phyloP scores from a whole-genome alignment of 2,797 vertebrate species.

The Chiloscyllium punctatum region DNA sequence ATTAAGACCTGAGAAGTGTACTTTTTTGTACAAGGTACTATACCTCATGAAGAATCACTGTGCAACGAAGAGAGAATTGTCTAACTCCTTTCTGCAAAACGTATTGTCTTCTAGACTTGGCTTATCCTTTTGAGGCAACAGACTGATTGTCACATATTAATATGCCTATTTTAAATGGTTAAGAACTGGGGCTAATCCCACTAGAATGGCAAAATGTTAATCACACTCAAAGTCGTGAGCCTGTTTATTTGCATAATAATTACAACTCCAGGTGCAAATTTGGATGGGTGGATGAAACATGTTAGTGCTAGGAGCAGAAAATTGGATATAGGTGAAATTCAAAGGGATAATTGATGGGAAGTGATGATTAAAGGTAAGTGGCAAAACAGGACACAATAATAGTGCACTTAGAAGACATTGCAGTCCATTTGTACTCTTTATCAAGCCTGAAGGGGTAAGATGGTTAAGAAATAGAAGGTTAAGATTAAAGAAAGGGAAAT shows the following conservation, averaged over 20 bases:
- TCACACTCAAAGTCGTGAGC: not conserved
- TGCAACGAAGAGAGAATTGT: not conserved
- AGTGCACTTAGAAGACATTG: not conserved
- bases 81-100: not conserved
- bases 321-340: conserved; percentile 5
- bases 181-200: not conserved
- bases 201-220: not conserved
- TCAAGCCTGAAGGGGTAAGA: not conserved
- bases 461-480: not conserved
- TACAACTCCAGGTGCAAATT: conserved; percentile 9
- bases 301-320: not conserved
- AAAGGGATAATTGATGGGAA: conserved; percentile 1
- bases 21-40: not conserved
- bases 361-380: not conserved
- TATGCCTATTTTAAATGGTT: not conserved
- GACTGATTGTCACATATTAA: not conserved
- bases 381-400: not conserved
- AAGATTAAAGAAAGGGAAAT: not conserved
- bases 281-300: not conserved
- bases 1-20: not conserved
- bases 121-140: not conserved
- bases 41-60: not conserved
- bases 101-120: not conserved
- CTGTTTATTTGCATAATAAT: not conserved
- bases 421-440: not conserved